phyloP scores from a whole-genome alignment of 2,888 invertebrate genomes.

The Tanypteryx hageni region DNA sequence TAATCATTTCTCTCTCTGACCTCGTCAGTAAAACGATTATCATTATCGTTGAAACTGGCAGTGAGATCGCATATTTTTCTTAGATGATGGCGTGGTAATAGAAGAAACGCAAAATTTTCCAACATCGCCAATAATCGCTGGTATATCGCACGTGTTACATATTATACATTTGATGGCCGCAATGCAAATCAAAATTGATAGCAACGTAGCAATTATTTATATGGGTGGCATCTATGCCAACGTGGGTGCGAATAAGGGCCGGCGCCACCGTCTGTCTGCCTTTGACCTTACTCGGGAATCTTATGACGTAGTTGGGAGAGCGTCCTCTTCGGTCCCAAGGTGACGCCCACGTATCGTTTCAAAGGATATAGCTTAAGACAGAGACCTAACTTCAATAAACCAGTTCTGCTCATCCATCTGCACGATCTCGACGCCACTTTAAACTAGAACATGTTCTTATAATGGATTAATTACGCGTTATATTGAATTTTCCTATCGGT shows the following conservation, averaged over 20 bases:
- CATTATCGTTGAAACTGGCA: neutral
- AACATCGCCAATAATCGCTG: neutral
- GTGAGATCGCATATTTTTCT: slow-evolving; percentile 1
- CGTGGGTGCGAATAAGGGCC: neutral
- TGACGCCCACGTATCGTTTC: slow-evolving; percentile 29
- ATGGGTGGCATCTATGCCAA: neutral
- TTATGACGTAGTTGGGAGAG: neutral
- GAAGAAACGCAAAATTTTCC: neutral
- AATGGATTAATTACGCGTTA: too few species aligned
- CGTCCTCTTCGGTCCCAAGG: slow-evolving; percentile 16
- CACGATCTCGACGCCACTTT: neutral
- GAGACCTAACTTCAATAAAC: neutral
- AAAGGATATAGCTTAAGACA: neutral
- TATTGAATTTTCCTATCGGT: too few species aligned
- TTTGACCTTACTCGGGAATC: neutral
- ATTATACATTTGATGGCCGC: neutral
- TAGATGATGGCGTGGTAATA: neutral
- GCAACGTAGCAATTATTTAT: neutral
- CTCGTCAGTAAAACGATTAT: too few species aligned
- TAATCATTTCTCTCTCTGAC: too few species aligned
- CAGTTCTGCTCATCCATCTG: neutral
- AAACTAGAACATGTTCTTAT: too few species aligned
- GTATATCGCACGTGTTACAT: neutral
- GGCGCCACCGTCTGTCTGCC: neutral
- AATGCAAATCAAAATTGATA: neutral